phyloP scores from a whole-genome alignment of 2,113 vertebrate species.

The Diadophis punctatus region DNA sequence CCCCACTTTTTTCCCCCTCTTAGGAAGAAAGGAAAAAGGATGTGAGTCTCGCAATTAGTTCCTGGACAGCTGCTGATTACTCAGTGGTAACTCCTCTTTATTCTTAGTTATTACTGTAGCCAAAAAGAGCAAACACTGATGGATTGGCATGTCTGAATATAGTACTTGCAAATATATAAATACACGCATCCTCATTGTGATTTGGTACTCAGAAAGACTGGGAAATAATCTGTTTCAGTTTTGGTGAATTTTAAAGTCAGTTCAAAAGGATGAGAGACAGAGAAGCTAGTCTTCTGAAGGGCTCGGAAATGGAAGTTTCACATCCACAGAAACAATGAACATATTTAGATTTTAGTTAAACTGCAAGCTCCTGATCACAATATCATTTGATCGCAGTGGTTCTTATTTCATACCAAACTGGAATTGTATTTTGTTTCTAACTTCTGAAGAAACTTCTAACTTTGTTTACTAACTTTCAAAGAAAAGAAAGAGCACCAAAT shows the following conservation, averaged over 20 bases:
- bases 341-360: not conserved
- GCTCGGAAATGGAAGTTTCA: not conserved
- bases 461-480: not conserved
- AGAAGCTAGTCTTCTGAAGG: not conserved
- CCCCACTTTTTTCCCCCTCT: not conserved
- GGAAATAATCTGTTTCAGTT: not conserved
- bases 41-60: not conserved
- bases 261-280: not conserved
- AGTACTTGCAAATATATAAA: not conserved
- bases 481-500: not conserved
- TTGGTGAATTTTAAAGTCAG: not conserved
- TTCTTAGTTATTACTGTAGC: not conserved
- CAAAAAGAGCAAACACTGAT: not conserved
- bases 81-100: not conserved
- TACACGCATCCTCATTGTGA: not conserved
- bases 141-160: not conserved
- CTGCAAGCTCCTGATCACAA: not conserved
- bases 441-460: not conserved
- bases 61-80: not conserved
- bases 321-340: not conserved
- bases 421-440: not conserved
- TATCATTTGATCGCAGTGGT: not conserved
- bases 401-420: not conserved
- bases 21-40: not conserved
- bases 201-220: not conserved